Evolutionary conservation across 2,797 vertebrate genomes (phyloP).

Genomic region (Tapirus indicus): DNA sequence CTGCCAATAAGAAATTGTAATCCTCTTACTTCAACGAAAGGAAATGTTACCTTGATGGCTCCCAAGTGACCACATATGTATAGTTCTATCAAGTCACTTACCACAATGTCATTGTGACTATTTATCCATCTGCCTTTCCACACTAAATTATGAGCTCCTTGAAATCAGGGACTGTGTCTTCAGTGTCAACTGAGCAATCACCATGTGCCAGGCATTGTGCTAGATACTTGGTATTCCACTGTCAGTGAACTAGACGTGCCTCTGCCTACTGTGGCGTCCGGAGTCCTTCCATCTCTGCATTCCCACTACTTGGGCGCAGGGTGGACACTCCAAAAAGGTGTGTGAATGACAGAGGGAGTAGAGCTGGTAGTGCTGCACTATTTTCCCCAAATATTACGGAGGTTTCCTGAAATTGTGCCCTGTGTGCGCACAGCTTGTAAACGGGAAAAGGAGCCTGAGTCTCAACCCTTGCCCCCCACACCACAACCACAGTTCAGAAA

Average conservation of each 20-base stretch:
- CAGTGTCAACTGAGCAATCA: background rate
- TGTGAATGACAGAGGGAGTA: background rate
- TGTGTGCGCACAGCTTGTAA: background rate
- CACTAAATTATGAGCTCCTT: background rate
- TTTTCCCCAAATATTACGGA: background rate
- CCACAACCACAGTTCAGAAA: background rate
- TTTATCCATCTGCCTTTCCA: background rate
- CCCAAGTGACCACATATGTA: background rate
- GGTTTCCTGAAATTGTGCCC: background rate
- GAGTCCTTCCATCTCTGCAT: background rate
- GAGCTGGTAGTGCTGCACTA: background rate
- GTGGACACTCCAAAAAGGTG: background rate
- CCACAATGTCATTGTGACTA: background rate
- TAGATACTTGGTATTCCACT: background rate
- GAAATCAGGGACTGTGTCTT: background rate
- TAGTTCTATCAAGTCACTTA: slow-evolving; percentile 16
- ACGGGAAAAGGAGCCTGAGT: background rate
- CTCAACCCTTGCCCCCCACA: background rate
- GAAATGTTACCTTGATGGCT: slow-evolving; percentile 52
- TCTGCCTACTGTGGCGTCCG: background rate
- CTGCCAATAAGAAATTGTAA: slow-evolving; percentile 56
- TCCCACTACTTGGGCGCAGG: background rate
- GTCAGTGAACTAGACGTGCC: background rate
- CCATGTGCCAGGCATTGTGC: background rate
- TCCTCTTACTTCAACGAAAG: slow-evolving; percentile 28